Conservation (phyloP, 2,888 invertebrate species). For the Pollenia amentaria region DNA sequence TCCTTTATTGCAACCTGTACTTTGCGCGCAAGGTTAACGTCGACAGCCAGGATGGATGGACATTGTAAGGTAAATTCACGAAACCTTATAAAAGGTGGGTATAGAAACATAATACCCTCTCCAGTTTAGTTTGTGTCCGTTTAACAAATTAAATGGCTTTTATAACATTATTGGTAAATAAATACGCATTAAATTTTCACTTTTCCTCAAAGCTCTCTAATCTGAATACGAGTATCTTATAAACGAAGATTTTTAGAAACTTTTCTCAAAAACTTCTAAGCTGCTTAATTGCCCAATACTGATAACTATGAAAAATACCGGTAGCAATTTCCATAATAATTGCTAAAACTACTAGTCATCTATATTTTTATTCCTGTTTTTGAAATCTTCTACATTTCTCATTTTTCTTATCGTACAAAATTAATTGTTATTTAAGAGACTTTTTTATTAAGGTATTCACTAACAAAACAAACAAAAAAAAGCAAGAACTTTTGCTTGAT, state of each 20-base stretch:
- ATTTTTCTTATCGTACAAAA: slow-evolving; percentile 32
- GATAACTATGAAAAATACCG: neutral
- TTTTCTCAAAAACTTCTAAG: neutral
- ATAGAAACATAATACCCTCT: too few relatives aligned
- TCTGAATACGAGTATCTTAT: too few relatives aligned
- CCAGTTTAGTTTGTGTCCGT: too few relatives aligned
- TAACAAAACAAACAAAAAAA: slow-evolving; percentile 3
- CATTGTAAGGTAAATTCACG: too few relatives aligned
- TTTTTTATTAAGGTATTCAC: slow-evolving; percentile 38
- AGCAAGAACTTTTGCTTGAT: neutral
- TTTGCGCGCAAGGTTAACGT: too few relatives aligned
- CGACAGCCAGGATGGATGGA: too few relatives aligned
- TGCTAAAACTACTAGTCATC: neutral
- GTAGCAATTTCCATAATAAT: neutral
- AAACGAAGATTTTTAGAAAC: neutral
- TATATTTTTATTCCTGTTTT: neutral
- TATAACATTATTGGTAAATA: too few relatives aligned
- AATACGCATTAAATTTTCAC: too few relatives aligned
- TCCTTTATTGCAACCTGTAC: too few relatives aligned
- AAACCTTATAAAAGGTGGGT: too few relatives aligned
- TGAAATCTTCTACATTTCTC: neutral
- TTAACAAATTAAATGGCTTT: too few relatives aligned
- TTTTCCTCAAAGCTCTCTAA: too few relatives aligned
- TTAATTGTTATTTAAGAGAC: slow-evolving; percentile 60
- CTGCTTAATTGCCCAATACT: neutral